phyloP scores from a whole-genome alignment of 2,888 invertebrate species.

The Polia nebulosa region DNA sequence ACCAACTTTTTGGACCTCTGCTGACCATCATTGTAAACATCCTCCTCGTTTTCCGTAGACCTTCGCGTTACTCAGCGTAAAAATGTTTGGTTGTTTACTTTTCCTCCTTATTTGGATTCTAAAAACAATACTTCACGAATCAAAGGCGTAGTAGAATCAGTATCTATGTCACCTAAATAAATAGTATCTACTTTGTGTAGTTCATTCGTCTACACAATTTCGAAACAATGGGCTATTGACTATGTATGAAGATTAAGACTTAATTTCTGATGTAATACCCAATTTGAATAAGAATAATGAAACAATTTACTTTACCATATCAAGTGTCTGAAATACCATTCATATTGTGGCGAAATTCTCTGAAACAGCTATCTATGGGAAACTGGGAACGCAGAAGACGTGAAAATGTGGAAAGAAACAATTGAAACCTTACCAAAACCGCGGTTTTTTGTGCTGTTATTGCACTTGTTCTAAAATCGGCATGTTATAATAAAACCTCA shows the following conservation, averaged over 20 bases:
- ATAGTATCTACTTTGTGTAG: constrained; percentile 1
- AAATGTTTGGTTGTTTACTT: constrained; percentile 34
- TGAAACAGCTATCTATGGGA: not conserved
- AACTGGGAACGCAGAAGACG: not conserved
- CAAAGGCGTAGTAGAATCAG: constrained; percentile 26
- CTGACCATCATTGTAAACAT: constrained; percentile 7
- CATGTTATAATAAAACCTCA: too few species aligned
- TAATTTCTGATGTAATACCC: constrained; percentile 36
- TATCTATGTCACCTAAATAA: constrained; percentile 54
- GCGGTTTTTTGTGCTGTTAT: constrained; percentile 10
- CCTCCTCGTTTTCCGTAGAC: constrained; percentile 36
- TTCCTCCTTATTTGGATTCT: constrained; percentile 30
- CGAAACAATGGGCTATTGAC: constrained; percentile 51
- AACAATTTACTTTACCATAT: constrained; percentile 1
- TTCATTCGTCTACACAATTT: constrained; percentile 32
- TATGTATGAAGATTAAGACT: constrained; percentile 44
- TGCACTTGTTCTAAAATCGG: constrained; percentile 18
- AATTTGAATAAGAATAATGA: constrained; percentile 32
- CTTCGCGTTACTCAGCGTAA: not conserved
- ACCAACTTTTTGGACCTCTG: constrained; percentile 14
- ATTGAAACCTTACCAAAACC: constrained; percentile 14
- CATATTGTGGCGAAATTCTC: constrained; percentile 6
- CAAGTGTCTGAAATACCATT: not conserved
- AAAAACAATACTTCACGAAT: not conserved
- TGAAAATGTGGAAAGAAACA: not conserved